These are phyloP conservation scores for Kradibia gibbosae DNA, from an alignment of 1,140 invertebrate genomes.

Conservation along the genomic window DNA sequence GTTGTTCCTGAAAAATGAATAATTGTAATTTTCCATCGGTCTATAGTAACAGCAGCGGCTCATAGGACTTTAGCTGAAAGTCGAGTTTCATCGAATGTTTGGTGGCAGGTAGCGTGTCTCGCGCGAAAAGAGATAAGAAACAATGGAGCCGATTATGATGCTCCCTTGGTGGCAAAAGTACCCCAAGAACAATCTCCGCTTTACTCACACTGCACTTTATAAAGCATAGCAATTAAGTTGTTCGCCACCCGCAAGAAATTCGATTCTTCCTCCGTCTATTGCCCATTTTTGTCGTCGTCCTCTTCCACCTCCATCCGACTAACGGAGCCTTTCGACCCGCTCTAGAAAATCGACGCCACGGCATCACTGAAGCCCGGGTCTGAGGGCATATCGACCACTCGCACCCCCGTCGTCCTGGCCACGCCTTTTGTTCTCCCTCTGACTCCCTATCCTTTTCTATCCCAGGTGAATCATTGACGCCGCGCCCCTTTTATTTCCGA, in stretches of 20 bases:
- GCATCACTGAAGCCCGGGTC: background rate
- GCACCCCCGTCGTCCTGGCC: slow-evolving; percentile 34
- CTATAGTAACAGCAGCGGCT: too few relatives aligned
- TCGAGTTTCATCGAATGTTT: background rate
- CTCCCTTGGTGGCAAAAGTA: background rate
- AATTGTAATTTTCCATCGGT: too few relatives aligned
- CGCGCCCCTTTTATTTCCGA: slow-evolving; percentile 40
- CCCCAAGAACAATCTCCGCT: slow-evolving; percentile 10
- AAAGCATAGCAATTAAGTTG: slow-evolving; percentile 24
- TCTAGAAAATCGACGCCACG: background rate
- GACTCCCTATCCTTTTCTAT: background rate
- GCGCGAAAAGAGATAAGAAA: slow-evolving; percentile 6
- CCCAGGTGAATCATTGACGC: slow-evolving; percentile 33
- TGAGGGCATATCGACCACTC: slow-evolving; percentile 45
- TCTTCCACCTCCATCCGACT: too few relatives aligned
- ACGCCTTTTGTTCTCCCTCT: slow-evolving; percentile 29
- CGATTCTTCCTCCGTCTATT: slow-evolving; percentile 47
- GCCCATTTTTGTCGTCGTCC: too few relatives aligned
- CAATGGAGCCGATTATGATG: slow-evolving; percentile 1
- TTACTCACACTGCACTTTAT: background rate
- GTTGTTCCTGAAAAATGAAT: too few relatives aligned
- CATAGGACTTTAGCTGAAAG: too few relatives aligned
- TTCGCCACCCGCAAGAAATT: background rate
- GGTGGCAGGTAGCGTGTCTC: background rate
- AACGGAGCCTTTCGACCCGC: slow-evolving; percentile 43